These are phyloP conservation scores for Okamejei kenojei DNA, from an alignment of 2,797 vertebrate species.

Conservation along the genomic window DNA sequence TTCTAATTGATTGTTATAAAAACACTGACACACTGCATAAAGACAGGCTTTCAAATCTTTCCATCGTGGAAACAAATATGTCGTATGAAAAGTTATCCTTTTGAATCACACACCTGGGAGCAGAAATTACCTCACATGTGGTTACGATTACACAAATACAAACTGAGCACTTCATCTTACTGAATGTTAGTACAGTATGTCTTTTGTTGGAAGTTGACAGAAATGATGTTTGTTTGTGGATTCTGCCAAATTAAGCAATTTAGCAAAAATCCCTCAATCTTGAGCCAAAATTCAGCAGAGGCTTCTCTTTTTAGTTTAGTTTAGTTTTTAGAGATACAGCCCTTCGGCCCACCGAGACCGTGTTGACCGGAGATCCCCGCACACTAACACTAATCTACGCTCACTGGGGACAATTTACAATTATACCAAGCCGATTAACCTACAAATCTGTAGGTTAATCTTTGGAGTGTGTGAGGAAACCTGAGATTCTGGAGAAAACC, in stretches of 20 bases:
- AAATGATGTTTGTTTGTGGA: background rate
- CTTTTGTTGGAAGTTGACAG: background rate
- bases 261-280: background rate
- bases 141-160: background rate
- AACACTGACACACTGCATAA: background rate
- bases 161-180: background rate
- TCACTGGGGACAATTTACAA: too few species aligned
- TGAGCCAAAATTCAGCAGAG: background rate
- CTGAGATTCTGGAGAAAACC: too few species aligned
- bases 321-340: too few species aligned
- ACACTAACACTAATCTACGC: too few species aligned
- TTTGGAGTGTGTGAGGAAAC: too few species aligned
- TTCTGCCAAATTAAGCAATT: conserved; percentile 26
- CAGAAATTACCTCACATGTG: background rate
- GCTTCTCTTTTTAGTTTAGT: background rate
- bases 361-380: too few species aligned
- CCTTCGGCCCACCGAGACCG: too few species aligned
- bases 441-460: too few species aligned
- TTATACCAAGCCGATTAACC: too few species aligned
- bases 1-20: background rate
- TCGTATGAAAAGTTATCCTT: conserved; percentile 19
- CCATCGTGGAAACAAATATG: conserved; percentile 21
- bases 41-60: background rate
- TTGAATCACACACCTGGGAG: conserved; percentile 17
- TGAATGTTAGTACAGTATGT: background rate